phyloP scores from a whole-genome alignment of 2,113 vertebrate species.

The Heteronetta atricapilla region DNA sequence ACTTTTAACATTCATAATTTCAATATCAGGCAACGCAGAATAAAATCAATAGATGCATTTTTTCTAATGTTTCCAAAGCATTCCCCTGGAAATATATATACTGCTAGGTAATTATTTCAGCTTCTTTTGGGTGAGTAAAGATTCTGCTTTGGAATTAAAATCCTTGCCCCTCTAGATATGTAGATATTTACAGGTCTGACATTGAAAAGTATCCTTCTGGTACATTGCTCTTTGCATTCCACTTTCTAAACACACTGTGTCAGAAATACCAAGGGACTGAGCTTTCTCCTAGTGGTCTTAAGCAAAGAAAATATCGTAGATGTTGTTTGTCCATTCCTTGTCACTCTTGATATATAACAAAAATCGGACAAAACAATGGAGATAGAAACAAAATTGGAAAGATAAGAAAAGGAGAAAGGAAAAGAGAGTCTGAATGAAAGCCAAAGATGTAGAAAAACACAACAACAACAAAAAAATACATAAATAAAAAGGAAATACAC shows the following conservation, averaged over 20 bases:
- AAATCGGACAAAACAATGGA: background rate
- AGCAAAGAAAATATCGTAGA: background rate
- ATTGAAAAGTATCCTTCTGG: background rate
- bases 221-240: background rate
- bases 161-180: background rate
- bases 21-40: background rate
- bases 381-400: background rate
- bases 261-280: background rate
- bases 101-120: background rate
- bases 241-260: background rate
- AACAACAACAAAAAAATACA: background rate
- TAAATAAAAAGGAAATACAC: background rate
- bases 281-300: background rate
- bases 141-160: background rate
- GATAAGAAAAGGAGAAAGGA: background rate
- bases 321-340: background rate
- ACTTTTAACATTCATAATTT: background rate
- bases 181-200: background rate
- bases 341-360: background rate
- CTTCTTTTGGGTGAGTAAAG: background rate
- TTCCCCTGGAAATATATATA: background rate
- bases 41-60: background rate
- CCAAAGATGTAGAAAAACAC: background rate
- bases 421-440: background rate
- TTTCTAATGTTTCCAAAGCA: background rate